Conservation (phyloP, 2,888 invertebrate species). For the Coelinius sp. region DNA sequence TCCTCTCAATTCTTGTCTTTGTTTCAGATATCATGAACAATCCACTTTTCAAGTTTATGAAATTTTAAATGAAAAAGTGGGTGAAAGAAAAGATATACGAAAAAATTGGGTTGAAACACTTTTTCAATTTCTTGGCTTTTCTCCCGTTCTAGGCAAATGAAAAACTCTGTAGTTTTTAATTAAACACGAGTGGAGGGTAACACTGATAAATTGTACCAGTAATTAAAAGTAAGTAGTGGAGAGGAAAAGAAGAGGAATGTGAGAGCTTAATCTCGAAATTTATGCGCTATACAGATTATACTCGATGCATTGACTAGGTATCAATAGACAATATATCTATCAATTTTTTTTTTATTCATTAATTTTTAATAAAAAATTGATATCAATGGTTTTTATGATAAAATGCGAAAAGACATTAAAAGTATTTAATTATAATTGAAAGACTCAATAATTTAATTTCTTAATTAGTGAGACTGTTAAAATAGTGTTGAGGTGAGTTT, state of each 20-base stretch:
- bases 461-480: conserved; percentile 28
- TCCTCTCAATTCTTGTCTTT: not conserved
- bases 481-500: conserved; percentile 6
- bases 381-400: no score
- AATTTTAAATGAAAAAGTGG: conserved; percentile 12
- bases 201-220: conserved; percentile 47
- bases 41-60: not conserved
- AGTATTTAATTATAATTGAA: not conserved
- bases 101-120: conserved; percentile 9
- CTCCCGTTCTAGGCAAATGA: conserved; percentile 30
- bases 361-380: not conserved
- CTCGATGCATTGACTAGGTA: conserved; percentile 42
- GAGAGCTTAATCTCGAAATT: conserved; percentile 46
- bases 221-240: conserved; percentile 46
- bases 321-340: conserved; percentile 33
- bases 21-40: not conserved
- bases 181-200: conserved; percentile 43
- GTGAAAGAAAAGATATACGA: not conserved
- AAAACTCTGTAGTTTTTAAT: conserved; percentile 42
- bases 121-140: conserved; percentile 28
- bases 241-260: conserved; percentile 25
- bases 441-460: conserved; percentile 23
- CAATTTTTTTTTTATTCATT: not conserved
- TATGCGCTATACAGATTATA: conserved; percentile 44
- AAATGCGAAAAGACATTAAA: no score